phyloP scores from a whole-genome alignment of 2,888 invertebrate genomes.

The Pollenia labialis region DNA sequence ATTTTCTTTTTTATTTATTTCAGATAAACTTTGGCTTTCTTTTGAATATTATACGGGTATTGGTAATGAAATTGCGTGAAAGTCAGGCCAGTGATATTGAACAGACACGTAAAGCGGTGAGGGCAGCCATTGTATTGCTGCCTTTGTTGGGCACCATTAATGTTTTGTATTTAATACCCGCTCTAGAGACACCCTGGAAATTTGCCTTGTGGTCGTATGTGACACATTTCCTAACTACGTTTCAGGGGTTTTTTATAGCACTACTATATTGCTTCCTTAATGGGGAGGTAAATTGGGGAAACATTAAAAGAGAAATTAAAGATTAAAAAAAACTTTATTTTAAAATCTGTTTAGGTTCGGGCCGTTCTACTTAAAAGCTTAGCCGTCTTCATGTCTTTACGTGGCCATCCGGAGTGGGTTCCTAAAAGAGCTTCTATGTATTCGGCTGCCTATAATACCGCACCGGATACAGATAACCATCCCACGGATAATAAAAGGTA shows the following conservation, averaged over 20 bases:
- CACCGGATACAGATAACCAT: conserved; percentile 82
- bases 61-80: conserved; percentile 90
- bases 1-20: background rate
- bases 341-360: conserved; percentile 82
- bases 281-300: conserved; percentile 87
- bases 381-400: conserved; percentile 84
- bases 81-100: conserved; percentile 90
- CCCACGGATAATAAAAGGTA: conserved; percentile 79
- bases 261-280: conserved; percentile 93
- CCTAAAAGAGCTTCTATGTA: conserved; percentile 83
- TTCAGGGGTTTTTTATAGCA: conserved; percentile 93
- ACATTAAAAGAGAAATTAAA: background rate
- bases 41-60: conserved; percentile 91
- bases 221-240: conserved; percentile 92
- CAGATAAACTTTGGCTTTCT: conserved; percentile 92
- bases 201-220: conserved; percentile 92
- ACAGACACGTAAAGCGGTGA: conserved; percentile 91
- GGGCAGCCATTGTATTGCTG: conserved; percentile 91
- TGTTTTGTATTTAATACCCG: conserved; percentile 89
- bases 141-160: conserved; percentile 93
- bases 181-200: conserved; percentile 88
- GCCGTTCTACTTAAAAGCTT: conserved; percentile 84
- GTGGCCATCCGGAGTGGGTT: conserved; percentile 83
- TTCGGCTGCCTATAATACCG: conserved; percentile 83
- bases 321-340: background rate